Conservation (phyloP, 2,888 invertebrate genomes). For the Leucozona laternaria region DNA sequence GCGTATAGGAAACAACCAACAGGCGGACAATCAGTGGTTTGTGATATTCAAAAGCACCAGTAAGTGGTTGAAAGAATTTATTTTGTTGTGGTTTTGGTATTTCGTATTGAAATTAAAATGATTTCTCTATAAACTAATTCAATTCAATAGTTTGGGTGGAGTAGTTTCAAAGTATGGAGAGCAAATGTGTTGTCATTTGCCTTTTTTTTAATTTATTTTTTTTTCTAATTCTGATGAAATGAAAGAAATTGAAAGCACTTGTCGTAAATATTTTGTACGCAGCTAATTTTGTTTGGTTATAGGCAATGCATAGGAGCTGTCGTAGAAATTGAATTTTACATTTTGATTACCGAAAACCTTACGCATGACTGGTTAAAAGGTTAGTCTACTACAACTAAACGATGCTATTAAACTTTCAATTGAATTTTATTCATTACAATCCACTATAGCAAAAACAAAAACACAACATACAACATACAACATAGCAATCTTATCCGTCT, state of each 20-base stretch:
- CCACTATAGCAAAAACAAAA: no score
- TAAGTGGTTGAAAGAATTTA: constrained; percentile 11
- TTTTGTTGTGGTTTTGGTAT: constrained; percentile 54
- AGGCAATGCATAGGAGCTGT: no score
- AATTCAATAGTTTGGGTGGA: constrained; percentile 26
- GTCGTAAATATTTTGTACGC: no score
- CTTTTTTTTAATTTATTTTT: neutral
- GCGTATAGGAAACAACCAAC: neutral
- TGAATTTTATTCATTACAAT: no score
- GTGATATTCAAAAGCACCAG: constrained; percentile 6
- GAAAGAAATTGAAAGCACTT: neutral
- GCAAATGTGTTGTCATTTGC: constrained; percentile 13
- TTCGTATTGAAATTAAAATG: constrained; percentile 57
- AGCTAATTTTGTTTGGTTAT: no score
- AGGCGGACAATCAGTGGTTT: constrained; percentile 3
- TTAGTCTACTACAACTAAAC: no score
- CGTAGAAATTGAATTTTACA: no score
- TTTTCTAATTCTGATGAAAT: neutral
- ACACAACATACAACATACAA: no score
- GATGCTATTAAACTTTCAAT: no score
- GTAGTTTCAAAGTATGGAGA: constrained; percentile 16
- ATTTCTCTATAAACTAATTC: constrained; percentile 8
- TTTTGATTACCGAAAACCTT: no score
- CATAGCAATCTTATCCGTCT: no score
- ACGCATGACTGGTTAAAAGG: no score